Percentiles rank a stretch among this genome's conserved stretches.
phyloP scores from a whole-genome alignment of 2,797 vertebrate species.

The Esox masquinongy region DNA sequence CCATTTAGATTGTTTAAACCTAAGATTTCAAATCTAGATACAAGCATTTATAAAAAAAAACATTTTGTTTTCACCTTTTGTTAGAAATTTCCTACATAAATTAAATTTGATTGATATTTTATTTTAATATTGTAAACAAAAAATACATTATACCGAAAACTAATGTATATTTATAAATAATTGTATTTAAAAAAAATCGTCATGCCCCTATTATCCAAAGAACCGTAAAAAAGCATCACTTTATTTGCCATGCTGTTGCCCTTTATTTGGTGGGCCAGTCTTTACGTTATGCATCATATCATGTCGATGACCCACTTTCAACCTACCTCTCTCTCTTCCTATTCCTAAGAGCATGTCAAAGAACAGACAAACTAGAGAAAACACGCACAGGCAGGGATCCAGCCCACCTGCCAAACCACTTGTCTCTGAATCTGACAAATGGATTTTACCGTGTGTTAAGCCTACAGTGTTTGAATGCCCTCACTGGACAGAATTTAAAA shows the following conservation, averaged over 20 bases:
- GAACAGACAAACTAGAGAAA: conserved; percentile 14
- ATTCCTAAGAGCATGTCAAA: conserved; percentile 1
- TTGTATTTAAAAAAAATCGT: too few relatives aligned
- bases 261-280: background rate
- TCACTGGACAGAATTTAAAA: conserved; percentile 44
- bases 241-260: background rate
- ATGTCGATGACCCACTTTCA: conserved; percentile 25
- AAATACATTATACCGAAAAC: background rate
- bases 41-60: too few relatives aligned
- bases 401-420: conserved; percentile 56
- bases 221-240: background rate
- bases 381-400: conserved; percentile 59
- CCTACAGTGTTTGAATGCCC: conserved; percentile 19
- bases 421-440: conserved; percentile 63
- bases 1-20: too few relatives aligned
- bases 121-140: background rate
- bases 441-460: conserved; percentile 42
- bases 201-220: too few relatives aligned
- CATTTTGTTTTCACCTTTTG: too few relatives aligned
- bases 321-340: background rate
- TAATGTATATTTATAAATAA: too few relatives aligned
- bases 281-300: background rate
- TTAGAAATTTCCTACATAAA: too few relatives aligned
- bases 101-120: too few relatives aligned
- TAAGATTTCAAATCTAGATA: too few relatives aligned